Evolutionary conservation across 2,888 invertebrate species (phyloP).

Genomic region (Eupithecia vulgata): DNA sequence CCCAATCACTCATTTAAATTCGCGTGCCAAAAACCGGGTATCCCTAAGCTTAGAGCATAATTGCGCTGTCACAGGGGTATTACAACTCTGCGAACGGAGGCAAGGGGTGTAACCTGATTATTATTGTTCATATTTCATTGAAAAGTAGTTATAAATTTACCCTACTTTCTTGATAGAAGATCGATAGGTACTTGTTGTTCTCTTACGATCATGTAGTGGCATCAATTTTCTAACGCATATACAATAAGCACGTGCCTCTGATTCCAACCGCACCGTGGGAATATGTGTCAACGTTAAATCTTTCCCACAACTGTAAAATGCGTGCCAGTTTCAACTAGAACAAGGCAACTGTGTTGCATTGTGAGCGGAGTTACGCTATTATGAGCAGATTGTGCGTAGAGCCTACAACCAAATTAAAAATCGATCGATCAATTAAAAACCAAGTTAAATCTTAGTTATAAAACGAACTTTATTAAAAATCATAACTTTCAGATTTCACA

Average conservation of each 20-base stretch:
- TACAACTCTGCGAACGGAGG: background rate
- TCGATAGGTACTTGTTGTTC: background rate
- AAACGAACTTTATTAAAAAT: too few relatives aligned
- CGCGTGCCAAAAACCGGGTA: background rate
- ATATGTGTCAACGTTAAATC: conserved; percentile 24
- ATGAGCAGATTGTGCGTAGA: background rate
- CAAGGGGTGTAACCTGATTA: background rate
- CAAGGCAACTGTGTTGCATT: conserved; percentile 13
- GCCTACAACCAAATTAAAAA: background rate
- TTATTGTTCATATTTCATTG: background rate
- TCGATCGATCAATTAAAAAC: too few relatives aligned
- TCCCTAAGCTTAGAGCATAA: background rate
- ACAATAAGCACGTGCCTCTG: conserved; percentile 10
- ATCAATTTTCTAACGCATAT: conserved; percentile 22
- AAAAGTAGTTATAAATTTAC: background rate
- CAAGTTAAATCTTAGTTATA: too few relatives aligned
- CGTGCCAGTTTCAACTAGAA: conserved; percentile 16
- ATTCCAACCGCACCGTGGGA: conserved; percentile 26
- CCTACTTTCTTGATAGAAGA: conserved; percentile 5
- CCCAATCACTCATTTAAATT: background rate
- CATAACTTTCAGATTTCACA: too few relatives aligned
- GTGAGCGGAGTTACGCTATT: background rate
- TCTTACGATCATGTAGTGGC: conserved; percentile 1
- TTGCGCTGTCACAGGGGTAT: background rate
- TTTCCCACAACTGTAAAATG: conserved; percentile 24